Conservation (phyloP, 2,888 invertebrate species). For the Aporophyla lueneburgensis region DNA sequence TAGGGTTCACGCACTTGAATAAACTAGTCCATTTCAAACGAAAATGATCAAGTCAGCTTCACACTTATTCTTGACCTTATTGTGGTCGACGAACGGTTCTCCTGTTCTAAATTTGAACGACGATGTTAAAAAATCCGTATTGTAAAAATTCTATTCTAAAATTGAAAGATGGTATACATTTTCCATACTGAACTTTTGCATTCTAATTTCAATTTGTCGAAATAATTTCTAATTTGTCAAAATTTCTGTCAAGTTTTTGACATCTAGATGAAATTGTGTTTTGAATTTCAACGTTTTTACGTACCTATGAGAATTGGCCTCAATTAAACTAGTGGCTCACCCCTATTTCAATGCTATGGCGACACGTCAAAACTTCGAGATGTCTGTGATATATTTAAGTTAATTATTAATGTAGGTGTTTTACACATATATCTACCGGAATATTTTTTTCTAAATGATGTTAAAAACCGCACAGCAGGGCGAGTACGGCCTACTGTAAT, state of each 20-base stretch:
- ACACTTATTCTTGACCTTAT: slow-evolving; percentile 27
- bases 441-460: not conserved
- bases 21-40: slow-evolving; percentile 19
- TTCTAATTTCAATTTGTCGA: too few relatives aligned
- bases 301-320: not conserved
- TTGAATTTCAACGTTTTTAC: too few relatives aligned
- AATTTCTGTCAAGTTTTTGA: too few relatives aligned
- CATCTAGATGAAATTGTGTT: too few relatives aligned
- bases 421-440: not conserved
- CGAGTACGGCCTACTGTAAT: too few relatives aligned
- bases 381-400: not conserved
- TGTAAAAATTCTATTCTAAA: not conserved
- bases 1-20: slow-evolving; percentile 15
- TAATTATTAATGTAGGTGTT: not conserved
- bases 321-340: not conserved
- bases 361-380: not conserved
- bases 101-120: not conserved
- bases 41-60: slow-evolving; percentile 30
- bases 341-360: not conserved
- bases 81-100: slow-evolving; percentile 15
- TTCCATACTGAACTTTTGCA: not conserved
- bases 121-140: too few relatives aligned
- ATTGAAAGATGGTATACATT: not conserved
- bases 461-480: not conserved
- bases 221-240: too few relatives aligned